Base-by-base conservation (phyloP, 2,888 invertebrate genomes). In the Calephelis perditalis region DNA sequence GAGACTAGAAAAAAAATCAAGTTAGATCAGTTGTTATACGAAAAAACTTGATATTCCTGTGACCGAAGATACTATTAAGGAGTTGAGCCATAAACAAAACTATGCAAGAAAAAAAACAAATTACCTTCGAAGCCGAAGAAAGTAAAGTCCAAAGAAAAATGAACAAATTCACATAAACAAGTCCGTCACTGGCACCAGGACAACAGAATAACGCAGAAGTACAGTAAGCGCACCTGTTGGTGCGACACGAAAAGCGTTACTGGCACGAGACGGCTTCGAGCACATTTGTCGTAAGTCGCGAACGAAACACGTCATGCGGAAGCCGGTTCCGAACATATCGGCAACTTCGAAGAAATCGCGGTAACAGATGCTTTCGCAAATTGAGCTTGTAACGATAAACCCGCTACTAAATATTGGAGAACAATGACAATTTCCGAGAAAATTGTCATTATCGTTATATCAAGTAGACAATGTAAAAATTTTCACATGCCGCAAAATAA, bases 191-290 rank as follows among this genome's bases (percentile, higher is more conserved):
- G 68, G 69, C 73, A 78, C 70, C 73, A 71, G 82, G 78, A 67
- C 61, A 66, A 65, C 78, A 83, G 76, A 79, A 75, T 62, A 72
- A 68, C 73, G 71, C 71, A 73, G 73, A 73, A 78, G 77, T 60
- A 59, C 74, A 70, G 71, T 74, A 74, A 81, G 77, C 74, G 80
- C 88, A 88, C 88, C 86, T 87, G 87, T 81, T 84, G 72, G 81
- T 78, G 79, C 86, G 85, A 74, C 84, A 87, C 82, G 84, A 82
- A 77, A 78, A 81, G 73, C 84, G 82, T 78, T 83, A 89, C 89
- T 89, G 88, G 81, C 82, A 73, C 76, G 73, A 69, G 71, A 73
- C 75, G 77, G 72, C 82, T 78, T 36, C 36, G 35, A 36, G 54
- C 54, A 54, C 6, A 52, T 54, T 54, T 46, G 73, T 75, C 81